Conservation (phyloP, 1,140 invertebrate genomes). For the Micrasema minimum region DNA sequence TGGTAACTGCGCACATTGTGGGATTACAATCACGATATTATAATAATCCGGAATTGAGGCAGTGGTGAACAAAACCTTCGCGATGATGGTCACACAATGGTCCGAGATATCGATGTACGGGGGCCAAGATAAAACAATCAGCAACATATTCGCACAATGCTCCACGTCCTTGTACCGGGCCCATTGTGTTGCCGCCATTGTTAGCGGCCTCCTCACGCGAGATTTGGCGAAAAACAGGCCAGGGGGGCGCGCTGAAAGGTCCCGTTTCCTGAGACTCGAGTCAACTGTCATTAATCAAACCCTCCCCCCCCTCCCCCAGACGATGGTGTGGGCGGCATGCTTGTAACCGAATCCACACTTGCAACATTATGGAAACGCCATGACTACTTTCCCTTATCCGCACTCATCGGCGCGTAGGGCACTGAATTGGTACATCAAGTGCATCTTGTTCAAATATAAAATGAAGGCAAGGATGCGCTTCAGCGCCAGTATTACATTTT, state of each 20-base stretch:
- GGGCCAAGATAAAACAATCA: slow-evolving; percentile 35
- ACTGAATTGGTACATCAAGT: no score
- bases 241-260: not conserved
- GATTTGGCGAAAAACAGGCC: slow-evolving; percentile 10
- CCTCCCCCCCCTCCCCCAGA: not conserved
- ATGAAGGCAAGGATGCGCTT: no score
- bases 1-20: no score
- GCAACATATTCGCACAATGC: slow-evolving; percentile 9
- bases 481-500: no score
- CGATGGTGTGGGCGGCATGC: slow-evolving; percentile 4
- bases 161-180: not conserved
- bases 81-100: slow-evolving; percentile 21
- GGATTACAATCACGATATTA: no score
- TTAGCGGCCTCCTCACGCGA: not conserved
- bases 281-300: slow-evolving; percentile 31
- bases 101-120: slow-evolving; percentile 4
- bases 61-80: slow-evolving; percentile 10
- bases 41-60: no score
- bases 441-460: no score
- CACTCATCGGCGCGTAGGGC: no score
- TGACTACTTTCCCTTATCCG: no score
- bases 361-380: no score
- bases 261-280: not conserved
- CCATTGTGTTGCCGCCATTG: slow-evolving; percentile 20
- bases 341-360: slow-evolving; percentile 10